A percentile compares a stretch with the other conserved stretches of the same genome.
These are phyloP conservation scores for Xylocampa areola DNA, from an alignment of 2,888 invertebrate species.

Conservation along the genomic window DNA sequence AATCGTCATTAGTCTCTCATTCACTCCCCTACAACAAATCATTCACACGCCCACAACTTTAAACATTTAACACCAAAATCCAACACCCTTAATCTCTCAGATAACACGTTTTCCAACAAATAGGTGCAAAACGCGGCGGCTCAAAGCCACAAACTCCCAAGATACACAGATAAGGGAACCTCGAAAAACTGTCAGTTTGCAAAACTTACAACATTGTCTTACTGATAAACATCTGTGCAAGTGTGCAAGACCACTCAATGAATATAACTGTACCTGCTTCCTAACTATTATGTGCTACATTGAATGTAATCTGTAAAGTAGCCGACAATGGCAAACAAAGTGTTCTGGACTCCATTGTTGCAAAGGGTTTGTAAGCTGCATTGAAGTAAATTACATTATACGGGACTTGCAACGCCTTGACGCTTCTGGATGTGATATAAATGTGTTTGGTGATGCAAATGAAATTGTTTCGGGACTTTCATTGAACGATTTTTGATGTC, in stretches of 20 bases:
- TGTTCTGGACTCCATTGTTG: slow-evolving; percentile 74
- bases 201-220: slow-evolving; percentile 84
- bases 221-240: slow-evolving; percentile 82
- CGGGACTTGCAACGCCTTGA: slow-evolving; percentile 75
- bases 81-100: slow-evolving; percentile 56
- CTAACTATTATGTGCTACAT: slow-evolving; percentile 77
- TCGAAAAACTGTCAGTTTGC: slow-evolving; percentile 73
- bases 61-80: slow-evolving; percentile 49
- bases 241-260: slow-evolving; percentile 79
- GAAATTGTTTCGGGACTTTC: slow-evolving; percentile 55
- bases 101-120: slow-evolving; percentile 65
- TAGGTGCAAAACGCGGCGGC: slow-evolving; percentile 68
- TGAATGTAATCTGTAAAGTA: slow-evolving; percentile 86
- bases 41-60: slow-evolving; percentile 32
- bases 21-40: slow-evolving; percentile 24
- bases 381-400: slow-evolving; percentile 81
- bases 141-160: slow-evolving; percentile 69
- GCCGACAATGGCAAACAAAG: slow-evolving; percentile 86
- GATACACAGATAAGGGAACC: slow-evolving; percentile 61
- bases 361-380: slow-evolving; percentile 62
- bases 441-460: slow-evolving; percentile 82
- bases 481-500: slow-evolving; percentile 58
- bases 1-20: slow-evolving; percentile 36
- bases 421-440: slow-evolving; percentile 74
- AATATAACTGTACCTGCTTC: slow-evolving; percentile 84